Base-by-base conservation (phyloP, 2,113 vertebrate species). In the Heterotilapia buettikoferi region DNA sequence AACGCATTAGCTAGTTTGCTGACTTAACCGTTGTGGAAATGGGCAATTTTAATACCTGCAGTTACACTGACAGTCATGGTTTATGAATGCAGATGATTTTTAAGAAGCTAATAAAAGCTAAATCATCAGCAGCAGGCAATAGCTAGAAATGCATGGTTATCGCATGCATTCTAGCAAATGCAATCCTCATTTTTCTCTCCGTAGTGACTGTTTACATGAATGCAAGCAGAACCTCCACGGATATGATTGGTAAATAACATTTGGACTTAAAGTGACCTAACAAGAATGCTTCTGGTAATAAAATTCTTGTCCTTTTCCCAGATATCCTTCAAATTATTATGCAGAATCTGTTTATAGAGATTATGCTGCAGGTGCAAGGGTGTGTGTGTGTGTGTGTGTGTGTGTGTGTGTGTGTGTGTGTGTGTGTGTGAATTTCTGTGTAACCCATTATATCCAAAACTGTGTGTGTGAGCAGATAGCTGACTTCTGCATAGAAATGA, bases 401-500 rank as follows among this genome's bases (percentile, higher is more conserved):
- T 47, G 14, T 47, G 14, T 16, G 43, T 2, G 33, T 36, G 33
- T 3, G 33, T 33, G 33, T 33, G 33, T 9, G 36, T 38, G 33
- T 1, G 33, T 33, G 47, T 80, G 38, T 14, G 38, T 26, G 76
- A 18, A 24, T 78, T 71, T n/a, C 18, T 76, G 4, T 81, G 82
- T 78, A 82, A 85, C 85, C 88, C 79, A 40, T 88, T 89, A 53
- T 40, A 81, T 83, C 82, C 88, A 88, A 84, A 86, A 83, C 84
- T 87, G 90, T 79, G 84, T 88, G 84, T 81, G 86, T 1, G 83
- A 85, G 88, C 84, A 61, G 84, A 63, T 86, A 66, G 79, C 82
- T 71, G 84, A 87, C 82, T 87, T 68, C 88, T 50, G 92, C 89
- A 76, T 86, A 85, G 90, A 86, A n/a, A 47, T 81, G 82, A 86